phyloP scores from a whole-genome alignment of 2,888 invertebrate species.

The Eurytoma adleriae region DNA sequence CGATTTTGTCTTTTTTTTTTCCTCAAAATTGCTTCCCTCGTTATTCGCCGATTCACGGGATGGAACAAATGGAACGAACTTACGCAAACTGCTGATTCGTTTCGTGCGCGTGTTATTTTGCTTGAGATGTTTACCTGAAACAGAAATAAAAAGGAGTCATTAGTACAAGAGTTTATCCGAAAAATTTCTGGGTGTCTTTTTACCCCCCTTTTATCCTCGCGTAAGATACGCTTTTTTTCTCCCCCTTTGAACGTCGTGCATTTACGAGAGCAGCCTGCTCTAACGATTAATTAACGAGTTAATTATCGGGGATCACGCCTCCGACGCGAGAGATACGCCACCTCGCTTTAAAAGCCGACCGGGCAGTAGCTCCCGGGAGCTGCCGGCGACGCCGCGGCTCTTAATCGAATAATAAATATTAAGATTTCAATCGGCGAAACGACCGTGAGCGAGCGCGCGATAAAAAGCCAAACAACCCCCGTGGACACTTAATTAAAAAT shows the following conservation, averaged over 20 bases:
- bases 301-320: conserved; percentile 52
- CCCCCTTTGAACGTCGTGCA: background rate
- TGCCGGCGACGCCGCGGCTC: conserved; percentile 12
- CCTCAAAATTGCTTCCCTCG: background rate
- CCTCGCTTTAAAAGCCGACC: background rate
- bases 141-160: conserved; percentile 29
- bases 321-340: background rate
- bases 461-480: conserved; percentile 37
- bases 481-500: conserved; percentile 46
- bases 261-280: background rate
- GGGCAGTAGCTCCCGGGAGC: conserved; percentile 5
- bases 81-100: background rate
- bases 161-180: background rate
- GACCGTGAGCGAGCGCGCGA: background rate
- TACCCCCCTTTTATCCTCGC: background rate
- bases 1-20: background rate
- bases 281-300: conserved; percentile 55
- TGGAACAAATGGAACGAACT: background rate
- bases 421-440: conserved; percentile 51
- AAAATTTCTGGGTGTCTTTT: background rate
- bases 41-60: background rate
- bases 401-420: conserved; percentile 55
- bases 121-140: conserved; percentile 41
- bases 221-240: background rate
- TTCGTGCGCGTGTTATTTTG: background rate